Percentiles rank a stretch among this genome's conserved stretches.
These are phyloP conservation scores for Hippopotamus amphibius DNA, from an alignment of 2,113 vertebrate genomes.

Conservation along the genomic window DNA sequence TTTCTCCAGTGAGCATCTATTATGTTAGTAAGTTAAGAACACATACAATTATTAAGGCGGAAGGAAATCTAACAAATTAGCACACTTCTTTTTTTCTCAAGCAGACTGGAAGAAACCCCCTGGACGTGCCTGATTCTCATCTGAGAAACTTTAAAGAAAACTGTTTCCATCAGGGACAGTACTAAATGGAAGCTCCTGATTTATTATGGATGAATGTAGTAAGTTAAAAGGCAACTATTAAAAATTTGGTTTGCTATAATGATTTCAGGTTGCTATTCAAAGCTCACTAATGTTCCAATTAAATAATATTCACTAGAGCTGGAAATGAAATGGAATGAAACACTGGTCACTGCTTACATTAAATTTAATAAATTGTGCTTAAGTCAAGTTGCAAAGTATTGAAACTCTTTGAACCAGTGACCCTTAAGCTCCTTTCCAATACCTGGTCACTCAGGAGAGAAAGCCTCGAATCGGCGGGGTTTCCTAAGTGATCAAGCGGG, in stretches of 20 bases:
- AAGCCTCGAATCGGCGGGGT: rapidly evolving
- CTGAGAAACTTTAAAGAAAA: neutral
- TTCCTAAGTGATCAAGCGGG: neutral
- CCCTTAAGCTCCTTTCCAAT: too few species aligned
- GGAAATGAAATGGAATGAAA: rapidly evolving
- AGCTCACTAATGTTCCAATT: neutral
- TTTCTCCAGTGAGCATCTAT: neutral
- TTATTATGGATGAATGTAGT: rapidly evolving
- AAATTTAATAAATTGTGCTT: neutral
- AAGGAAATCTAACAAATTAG: neutral
- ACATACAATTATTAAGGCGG: neutral
- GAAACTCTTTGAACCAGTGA: neutral
- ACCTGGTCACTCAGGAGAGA: rapidly evolving
- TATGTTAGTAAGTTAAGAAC: neutral
- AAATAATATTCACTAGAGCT: neutral
- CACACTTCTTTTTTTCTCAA: neutral
- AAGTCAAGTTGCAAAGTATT: neutral
- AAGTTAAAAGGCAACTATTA: neutral
- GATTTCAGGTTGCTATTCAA: neutral
- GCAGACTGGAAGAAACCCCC: neutral
- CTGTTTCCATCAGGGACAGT: rapidly evolving
- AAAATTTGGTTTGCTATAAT: neutral
- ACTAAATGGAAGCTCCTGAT: neutral
- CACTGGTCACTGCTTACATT: neutral
- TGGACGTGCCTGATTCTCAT: neutral